Evolutionary conservation across 2,113 vertebrate species (phyloP), one percentile per base, ranked within the genome.

Genomic region (Boleophthalmus pectinirostris): DNA sequence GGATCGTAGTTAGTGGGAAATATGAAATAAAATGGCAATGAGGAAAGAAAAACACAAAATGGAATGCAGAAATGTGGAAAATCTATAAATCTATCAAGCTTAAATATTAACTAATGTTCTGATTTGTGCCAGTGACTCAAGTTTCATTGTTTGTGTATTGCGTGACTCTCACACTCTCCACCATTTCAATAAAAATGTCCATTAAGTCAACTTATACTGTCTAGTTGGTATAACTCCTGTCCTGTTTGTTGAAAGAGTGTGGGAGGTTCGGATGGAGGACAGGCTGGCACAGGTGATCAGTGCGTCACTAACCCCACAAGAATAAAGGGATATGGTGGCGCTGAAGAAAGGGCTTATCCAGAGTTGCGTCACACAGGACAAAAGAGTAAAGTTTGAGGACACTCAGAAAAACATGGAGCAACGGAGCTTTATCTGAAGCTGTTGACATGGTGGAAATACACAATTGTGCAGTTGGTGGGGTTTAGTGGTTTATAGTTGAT

Each of bases 231-330:
- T 4, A 21, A 21, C n/a, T 38, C 9, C 61, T n/a, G 33, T 63
- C 8, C 3, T 20, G 6, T 43, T 43, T 64, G 61, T 23, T 78
- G 49, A 45, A 8, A 80, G 38, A 20, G 29, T n/a, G 0, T 23
- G 25, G 68, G 69, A 5, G 15, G 75, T 60, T 24, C 13, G 23
- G 21, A 9, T 29, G 20, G 35, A 25, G 69, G 77, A 57, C 75
- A 81, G 66, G 85, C 81, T 75, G 61, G 63, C 56, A 87, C 82
- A 90, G 73, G 84, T 74, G 29, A 81, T 9, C 1, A 0, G 56
- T 81, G 66, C 0, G 5, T 79, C 61, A 75, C 66, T 15, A 69
- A 33, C 16, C 12, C 14, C 29, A 25, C 35, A 63, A 43, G 64
- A 76, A 71, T 72, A 68, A 14, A 51, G 56, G 43, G 11, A 45